phyloP scores from a whole-genome alignment of 2,888 invertebrate species.

The Pimpla rufipes region DNA sequence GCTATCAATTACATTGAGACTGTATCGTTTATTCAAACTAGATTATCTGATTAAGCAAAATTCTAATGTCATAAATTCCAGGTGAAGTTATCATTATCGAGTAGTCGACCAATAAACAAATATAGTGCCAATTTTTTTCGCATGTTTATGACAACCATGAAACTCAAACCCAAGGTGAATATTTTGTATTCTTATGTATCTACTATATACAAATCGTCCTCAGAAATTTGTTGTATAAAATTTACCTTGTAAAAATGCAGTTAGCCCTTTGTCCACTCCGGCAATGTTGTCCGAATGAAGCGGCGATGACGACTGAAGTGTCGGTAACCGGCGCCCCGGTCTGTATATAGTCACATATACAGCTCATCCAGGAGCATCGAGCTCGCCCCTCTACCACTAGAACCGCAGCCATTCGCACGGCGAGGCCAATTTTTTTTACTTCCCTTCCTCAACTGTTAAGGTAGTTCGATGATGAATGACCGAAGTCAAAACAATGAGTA shows the following conservation, averaged over 20 bases:
- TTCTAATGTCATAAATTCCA: no score
- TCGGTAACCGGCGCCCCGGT: constrained; percentile 43
- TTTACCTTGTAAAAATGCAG: constrained; percentile 59
- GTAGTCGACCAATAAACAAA: no score
- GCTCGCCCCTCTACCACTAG: constrained; percentile 58
- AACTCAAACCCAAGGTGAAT: not conserved
- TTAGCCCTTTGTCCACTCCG: constrained; percentile 48
- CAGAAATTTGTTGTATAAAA: not conserved
- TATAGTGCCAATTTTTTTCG: no score
- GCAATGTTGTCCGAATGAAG: constrained; percentile 67
- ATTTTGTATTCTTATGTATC: not conserved
- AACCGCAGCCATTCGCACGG: constrained; percentile 59
- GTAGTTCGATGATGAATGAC: no score
- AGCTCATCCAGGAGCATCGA: constrained; percentile 64
- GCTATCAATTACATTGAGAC: no score
- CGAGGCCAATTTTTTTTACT: constrained; percentile 50
- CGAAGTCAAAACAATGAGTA: no score
- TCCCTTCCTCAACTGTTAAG: constrained; percentile 40
- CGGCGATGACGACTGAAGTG: constrained; percentile 71
- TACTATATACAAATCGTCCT: not conserved
- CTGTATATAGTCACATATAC: constrained; percentile 68
- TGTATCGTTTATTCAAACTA: no score
- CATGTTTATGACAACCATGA: no score
- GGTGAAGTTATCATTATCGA: no score
- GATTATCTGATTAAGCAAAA: no score